These are phyloP conservation scores for Scomber scombrus DNA, from an alignment of 2,113 vertebrate species.

Conservation along the genomic window DNA sequence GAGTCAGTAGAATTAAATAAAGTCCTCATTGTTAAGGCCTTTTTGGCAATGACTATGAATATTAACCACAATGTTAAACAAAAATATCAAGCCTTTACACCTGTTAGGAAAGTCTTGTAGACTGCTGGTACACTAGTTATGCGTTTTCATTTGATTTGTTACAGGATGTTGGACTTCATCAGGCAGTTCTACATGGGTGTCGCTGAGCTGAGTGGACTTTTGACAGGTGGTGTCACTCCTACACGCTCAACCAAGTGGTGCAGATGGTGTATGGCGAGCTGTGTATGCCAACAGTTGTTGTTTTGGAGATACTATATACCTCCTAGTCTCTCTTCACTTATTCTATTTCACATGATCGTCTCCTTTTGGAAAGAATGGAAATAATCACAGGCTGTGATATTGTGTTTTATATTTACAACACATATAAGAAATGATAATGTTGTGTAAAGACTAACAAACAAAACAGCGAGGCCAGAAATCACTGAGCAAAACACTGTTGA, in stretches of 20 bases:
- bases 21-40: neutral
- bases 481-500: constrained; percentile 64
- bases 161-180: constrained; percentile 23
- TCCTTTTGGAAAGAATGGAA: constrained; percentile 51
- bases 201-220: constrained; percentile 42
- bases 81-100: neutral
- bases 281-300: constrained; percentile 24
- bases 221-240: constrained; percentile 78
- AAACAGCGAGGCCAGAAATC: constrained; percentile 68
- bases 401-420: constrained; percentile 79
- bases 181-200: constrained; percentile 28
- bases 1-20: neutral
- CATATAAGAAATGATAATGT: constrained; percentile 70
- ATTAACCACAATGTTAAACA: neutral
- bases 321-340: neutral
- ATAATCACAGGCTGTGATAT: constrained; percentile 51
- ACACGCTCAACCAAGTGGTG: constrained; percentile 56
- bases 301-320: constrained; percentile 20
- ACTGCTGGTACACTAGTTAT: neutral
- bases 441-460: constrained; percentile 66
- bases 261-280: constrained; percentile 68
- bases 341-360: neutral
- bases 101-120: neutral
- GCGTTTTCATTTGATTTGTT: constrained; percentile 16
- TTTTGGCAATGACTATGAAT: neutral